Evolutionary conservation across 2,113 vertebrate genomes (phyloP).

Genomic region (Gymnorhina tibicen): DNA sequence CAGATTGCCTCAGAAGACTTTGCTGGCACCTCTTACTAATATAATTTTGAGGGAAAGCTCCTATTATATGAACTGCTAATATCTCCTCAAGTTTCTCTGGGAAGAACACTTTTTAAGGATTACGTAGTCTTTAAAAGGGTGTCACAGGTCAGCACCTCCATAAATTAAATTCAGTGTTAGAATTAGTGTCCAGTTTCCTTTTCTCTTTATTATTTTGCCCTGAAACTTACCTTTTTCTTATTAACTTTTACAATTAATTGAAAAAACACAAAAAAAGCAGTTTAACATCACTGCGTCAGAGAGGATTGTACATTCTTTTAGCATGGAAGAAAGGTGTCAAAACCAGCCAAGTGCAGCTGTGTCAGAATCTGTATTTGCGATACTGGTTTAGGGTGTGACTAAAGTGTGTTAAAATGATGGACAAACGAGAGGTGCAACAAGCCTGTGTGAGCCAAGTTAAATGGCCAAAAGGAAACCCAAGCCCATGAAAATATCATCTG

Average conservation of each 20-base stretch:
- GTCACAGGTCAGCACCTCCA: conserved; percentile 21
- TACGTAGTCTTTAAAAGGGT: neutral
- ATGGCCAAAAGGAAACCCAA: neutral
- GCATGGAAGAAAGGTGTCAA: neutral
- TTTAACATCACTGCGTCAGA: neutral
- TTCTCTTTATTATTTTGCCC: conserved; percentile 32
- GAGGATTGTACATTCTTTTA: neutral
- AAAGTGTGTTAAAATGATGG: neutral
- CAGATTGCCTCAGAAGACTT: neutral
- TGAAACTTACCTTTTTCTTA: neutral
- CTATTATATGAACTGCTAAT: neutral
- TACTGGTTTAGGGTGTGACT: neutral
- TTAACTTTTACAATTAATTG: neutral
- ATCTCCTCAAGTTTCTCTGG: neutral
- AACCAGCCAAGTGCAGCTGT: neutral
- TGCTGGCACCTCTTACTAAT: neutral
- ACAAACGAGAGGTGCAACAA: neutral
- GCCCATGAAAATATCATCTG: neutral
- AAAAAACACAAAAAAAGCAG: neutral
- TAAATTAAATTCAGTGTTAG: conserved; percentile 41
- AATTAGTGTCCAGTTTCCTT: conserved; percentile 11
- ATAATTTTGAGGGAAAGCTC: neutral
- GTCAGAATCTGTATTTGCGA: neutral
- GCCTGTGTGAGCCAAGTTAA: neutral
- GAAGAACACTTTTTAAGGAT: neutral